Evolutionary conservation across 2,113 vertebrate genomes (phyloP).

Genomic region (Chionodraco myersi): DNA sequence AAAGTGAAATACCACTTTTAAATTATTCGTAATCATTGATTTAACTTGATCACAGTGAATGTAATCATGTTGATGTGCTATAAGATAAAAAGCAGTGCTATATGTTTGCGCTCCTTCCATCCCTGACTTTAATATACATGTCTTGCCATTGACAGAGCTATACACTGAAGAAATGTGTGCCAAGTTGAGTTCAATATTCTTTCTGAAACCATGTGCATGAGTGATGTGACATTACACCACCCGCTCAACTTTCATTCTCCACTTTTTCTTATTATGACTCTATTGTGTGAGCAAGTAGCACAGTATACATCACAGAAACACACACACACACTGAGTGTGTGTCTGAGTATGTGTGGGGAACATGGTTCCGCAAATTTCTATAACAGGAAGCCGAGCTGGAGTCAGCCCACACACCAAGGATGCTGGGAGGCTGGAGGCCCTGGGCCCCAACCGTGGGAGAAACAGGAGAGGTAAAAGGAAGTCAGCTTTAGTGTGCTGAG

Average conservation of each 20-base stretch:
- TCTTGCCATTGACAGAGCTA: too few species aligned
- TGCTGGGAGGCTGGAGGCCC: slow-evolving; percentile 63
- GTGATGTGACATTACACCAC: slow-evolving; percentile 27
- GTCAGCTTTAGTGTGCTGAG: slow-evolving; percentile 25
- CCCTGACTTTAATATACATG: neutral
- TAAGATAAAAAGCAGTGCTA: neutral
- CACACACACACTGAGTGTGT: slow-evolving; percentile 6
- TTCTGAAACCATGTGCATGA: neutral
- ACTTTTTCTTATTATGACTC: slow-evolving; percentile 21
- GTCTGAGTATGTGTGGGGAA: slow-evolving; percentile 6
- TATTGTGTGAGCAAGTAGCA: slow-evolving; percentile 56
- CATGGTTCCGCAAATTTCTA: slow-evolving; percentile 76
- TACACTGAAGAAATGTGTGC: neutral
- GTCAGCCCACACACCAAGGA: slow-evolving; percentile 77
- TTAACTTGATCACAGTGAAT: neutral
- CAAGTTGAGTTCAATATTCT: neutral
- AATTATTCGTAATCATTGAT: too few species aligned
- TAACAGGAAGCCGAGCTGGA: slow-evolving; percentile 77
- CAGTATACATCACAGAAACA: slow-evolving; percentile 33
- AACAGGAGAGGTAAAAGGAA: slow-evolving; percentile 65
- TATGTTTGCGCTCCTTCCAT: neutral
- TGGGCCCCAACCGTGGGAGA: slow-evolving; percentile 64
- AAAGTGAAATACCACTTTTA: too few species aligned
- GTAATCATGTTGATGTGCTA: neutral
- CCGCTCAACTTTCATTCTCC: slow-evolving; percentile 32